Evolutionary conservation across 2,113 vertebrate genomes (phyloP), one percentile per base, ranked within the genome.

Genomic region (Toxotes jaculatrix): DNA sequence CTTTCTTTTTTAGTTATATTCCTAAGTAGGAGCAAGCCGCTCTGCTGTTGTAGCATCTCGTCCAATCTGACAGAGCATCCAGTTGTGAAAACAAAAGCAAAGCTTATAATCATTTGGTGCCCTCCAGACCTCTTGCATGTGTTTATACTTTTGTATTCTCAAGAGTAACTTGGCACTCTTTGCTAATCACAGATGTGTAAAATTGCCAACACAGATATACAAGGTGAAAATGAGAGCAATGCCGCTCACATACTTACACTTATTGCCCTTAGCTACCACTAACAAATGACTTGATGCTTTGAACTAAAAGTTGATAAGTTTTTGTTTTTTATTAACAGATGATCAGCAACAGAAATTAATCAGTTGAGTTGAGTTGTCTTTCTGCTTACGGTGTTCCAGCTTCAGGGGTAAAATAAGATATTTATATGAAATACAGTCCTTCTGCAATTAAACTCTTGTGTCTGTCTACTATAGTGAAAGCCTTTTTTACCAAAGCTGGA

Each of bases 111-210:
- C 27, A n/a, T 63, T 70, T 75, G 45, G 42, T 43, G 11, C 1
- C 14, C 16, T 47, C 5, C 40, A 78, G 23, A 60, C 55, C 21
- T 63, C 19, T 53, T 45, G 17, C 32, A 67, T 38, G 42, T 64
- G 42, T 69, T 72, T 47, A 63, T 62, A 45, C n/a, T 67, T n/a
- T 4, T 55, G 36, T 32, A 49, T 61, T 27, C 43, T 74, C 5
- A 19, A 69, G 32, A 56, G 27, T 57, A 27, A 71, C 74, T 43
- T 66, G 42, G n/a, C 80, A 43, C 53, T 42, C 14, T 49, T 61
- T 71, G 68, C 64, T 47, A 67, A 70, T 62, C 76, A 27, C 1
- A 79, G 62, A 62, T 73, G 65, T 49, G 70, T 82, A 34, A 82
- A 47, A 82, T 67, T 88, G 56, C 61, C 53, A 63, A 70, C 7